Evolutionary conservation across 2,797 vertebrate species (phyloP).

Genomic region (Sus cebifrons): DNA sequence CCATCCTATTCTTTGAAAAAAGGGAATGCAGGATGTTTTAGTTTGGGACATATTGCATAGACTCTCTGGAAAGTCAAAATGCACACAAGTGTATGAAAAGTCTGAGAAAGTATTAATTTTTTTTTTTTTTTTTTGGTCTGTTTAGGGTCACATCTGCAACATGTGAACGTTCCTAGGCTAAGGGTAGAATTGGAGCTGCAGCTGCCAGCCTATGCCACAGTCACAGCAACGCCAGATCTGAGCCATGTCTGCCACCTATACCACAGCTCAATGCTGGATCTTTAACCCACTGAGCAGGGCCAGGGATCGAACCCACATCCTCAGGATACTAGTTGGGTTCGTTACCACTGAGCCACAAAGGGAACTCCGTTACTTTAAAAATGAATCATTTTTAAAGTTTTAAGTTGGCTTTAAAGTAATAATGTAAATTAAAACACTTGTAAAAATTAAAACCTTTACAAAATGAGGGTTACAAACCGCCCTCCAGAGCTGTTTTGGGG

Average conservation of each 20-base stretch:
- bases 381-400: constrained; percentile 17
- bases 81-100: not conserved
- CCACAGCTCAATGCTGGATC: too few species aligned
- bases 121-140: not conserved
- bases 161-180: too few species aligned
- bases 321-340: too few species aligned
- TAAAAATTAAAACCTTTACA: not conserved
- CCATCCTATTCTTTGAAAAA: not conserved
- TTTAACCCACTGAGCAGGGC: too few species aligned
- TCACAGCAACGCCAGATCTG: too few species aligned
- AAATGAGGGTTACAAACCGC: not conserved
- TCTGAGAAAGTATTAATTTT: not conserved
- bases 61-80: not conserved
- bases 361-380: too few species aligned
- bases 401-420: constrained; percentile 38
- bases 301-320: too few species aligned
- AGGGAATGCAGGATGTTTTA: not conserved
- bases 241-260: too few species aligned
- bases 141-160: too few species aligned
- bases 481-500: not conserved
- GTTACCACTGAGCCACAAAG: too few species aligned
- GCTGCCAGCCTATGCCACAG: too few species aligned
- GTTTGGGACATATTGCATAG: not conserved
- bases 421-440: not conserved
- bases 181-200: too few species aligned